Evolutionary conservation across 2,888 invertebrate genomes (phyloP).

Genomic region (Synanthedon vespiformis): DNA sequence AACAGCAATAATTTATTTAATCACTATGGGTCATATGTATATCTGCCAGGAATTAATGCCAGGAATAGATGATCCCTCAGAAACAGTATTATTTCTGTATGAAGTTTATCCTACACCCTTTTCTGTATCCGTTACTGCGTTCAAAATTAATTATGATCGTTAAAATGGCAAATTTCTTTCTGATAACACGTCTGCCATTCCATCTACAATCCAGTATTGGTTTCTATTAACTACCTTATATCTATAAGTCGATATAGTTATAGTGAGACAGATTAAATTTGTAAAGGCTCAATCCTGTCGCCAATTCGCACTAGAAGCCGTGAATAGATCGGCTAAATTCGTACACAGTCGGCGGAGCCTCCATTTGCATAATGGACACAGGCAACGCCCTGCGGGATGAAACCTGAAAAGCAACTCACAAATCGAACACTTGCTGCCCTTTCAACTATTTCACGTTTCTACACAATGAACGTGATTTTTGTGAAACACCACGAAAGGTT

Average conservation of each 20-base stretch:
- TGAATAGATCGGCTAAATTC: slow-evolving; percentile 56
- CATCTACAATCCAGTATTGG: no score
- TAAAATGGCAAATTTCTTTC: no score
- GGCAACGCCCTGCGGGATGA: slow-evolving; percentile 32
- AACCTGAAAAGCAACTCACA: slow-evolving; percentile 31
- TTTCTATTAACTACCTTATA: no score
- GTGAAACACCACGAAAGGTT: slow-evolving; percentile 26
- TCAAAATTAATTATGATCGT: no score
- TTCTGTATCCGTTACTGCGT: no score
- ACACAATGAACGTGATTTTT: slow-evolving; percentile 18
- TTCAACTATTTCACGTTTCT: slow-evolving; percentile 32
- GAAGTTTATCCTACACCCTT: no score
- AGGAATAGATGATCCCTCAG: no score
- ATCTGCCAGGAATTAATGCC: no score
- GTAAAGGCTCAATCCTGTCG: slow-evolving; percentile 23
- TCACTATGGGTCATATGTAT: no score
- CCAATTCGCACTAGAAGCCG: slow-evolving; percentile 22
- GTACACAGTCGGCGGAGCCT: slow-evolving; percentile 29
- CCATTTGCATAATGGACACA: slow-evolving; percentile 58
- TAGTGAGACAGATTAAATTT: slow-evolving; percentile 23
- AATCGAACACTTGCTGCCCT: slow-evolving; percentile 29
- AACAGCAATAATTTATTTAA: no score
- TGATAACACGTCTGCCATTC: no score
- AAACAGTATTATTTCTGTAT: no score
- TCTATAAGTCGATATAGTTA: neutral